Conservation (phyloP, 92 coral and sea anemone species). For the Palythoa grandiflora region DNA sequence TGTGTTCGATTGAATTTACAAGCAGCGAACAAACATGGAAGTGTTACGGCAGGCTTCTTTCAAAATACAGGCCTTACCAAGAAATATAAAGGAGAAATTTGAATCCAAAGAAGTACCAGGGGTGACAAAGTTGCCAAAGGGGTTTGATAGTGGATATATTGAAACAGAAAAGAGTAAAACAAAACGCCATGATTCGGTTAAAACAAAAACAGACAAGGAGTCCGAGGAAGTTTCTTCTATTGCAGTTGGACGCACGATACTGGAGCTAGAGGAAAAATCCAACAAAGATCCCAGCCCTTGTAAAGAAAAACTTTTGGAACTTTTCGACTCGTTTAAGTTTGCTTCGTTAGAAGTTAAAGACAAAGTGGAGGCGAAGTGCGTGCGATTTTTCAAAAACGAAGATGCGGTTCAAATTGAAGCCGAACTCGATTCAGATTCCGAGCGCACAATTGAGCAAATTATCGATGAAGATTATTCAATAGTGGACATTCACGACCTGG, state of each 20-base stretch:
- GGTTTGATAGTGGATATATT: conserved; percentile 31
- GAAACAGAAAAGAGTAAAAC: not conserved
- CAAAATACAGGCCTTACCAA: conserved; percentile 30
- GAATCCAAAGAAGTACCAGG: conserved; percentile 28
- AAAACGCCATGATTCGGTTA: not conserved
- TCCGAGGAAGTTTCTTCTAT: not conserved
- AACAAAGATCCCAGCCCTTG: conserved; percentile 40
- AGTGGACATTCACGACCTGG: conserved; percentile 70
- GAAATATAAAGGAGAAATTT: conserved; percentile 31
- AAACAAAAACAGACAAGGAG: not conserved
- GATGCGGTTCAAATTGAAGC: conserved; percentile 41
- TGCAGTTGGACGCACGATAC: conserved; percentile 1
- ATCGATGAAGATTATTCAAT: conserved; percentile 78
- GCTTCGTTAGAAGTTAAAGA: conserved; percentile 69
- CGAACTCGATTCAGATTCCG: conserved; percentile 39
- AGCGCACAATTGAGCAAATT: conserved; percentile 37
- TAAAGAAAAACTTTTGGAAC: conserved; percentile 43
- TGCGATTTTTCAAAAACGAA: conserved; percentile 51
- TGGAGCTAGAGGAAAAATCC: conserved; percentile 10
- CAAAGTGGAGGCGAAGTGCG: conserved; percentile 72
- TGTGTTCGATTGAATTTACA: conserved; percentile 2
- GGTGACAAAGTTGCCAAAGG: conserved; percentile 30
- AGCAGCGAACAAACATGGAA: conserved; percentile 12
- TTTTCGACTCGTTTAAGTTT: conserved; percentile 40
- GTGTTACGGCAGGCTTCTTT: conserved; percentile 24